phyloP scores from a whole-genome alignment of 1,140 invertebrate genomes.

The Drepana arcuata region DNA sequence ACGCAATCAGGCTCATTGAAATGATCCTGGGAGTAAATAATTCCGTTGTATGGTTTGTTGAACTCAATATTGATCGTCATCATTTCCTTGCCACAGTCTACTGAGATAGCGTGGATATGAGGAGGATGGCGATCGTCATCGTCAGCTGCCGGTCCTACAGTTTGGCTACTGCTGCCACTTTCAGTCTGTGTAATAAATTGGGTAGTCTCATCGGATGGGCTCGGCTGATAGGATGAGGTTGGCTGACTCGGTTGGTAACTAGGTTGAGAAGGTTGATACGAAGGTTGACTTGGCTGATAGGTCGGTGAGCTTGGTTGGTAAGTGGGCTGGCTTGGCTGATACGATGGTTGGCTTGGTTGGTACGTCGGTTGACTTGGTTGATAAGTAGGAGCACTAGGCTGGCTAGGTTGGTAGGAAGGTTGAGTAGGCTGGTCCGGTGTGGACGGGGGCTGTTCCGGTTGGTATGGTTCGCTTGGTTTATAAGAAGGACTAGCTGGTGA shows the following conservation, averaged over 20 bases:
- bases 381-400: slow-evolving; percentile 29
- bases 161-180: slow-evolving; percentile 3
- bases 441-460: slow-evolving; percentile 33
- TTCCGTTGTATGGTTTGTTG: slow-evolving; percentile 81
- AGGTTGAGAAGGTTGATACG: slow-evolving; percentile 38
- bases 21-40: slow-evolving; percentile 88
- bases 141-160: slow-evolving; percentile 21
- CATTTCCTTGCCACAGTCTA: slow-evolving; percentile 84
- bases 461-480: slow-evolving; percentile 23
- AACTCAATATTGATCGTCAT: slow-evolving; percentile 89
- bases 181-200: slow-evolving; percentile 2
- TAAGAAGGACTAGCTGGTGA: slow-evolving; percentile 27
- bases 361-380: slow-evolving; percentile 37
- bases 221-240: slow-evolving; percentile 19
- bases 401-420: slow-evolving; percentile 18
- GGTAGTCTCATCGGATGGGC: slow-evolving; percentile 21
- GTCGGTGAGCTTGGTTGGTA: slow-evolving; percentile 30
- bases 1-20: slow-evolving; percentile 80
- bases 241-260: slow-evolving; percentile 31
- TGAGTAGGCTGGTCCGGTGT: slow-evolving; percentile 38
- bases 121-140: slow-evolving; percentile 77
- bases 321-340: slow-evolving; percentile 28
- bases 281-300: slow-evolving; percentile 31
- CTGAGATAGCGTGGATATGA: slow-evolving; percentile 82
- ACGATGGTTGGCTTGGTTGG: slow-evolving; percentile 24